A percentile compares a stretch with the other conserved stretches of the same genome.
Conservation (phyloP, 2,797 vertebrate species). For the Myiotriccus ornatus region DNA sequence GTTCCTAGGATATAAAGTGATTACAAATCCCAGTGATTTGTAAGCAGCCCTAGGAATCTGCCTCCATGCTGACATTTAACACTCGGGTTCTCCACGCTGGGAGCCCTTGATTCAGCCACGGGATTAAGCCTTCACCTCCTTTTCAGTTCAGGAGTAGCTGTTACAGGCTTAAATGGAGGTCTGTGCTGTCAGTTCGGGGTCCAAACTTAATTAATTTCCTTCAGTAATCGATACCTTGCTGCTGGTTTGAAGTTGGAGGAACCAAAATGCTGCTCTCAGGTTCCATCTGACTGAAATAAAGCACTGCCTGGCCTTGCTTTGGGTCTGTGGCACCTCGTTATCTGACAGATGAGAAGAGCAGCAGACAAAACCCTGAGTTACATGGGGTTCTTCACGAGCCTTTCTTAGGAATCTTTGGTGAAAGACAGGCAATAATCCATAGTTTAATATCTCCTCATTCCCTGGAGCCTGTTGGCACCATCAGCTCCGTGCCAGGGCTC, state of each 20-base stretch:
- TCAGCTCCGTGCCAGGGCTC: not conserved
- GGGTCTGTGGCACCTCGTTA: not conserved
- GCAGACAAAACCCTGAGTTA: not conserved
- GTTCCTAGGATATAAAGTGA: conserved; percentile 28
- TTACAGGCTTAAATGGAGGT: not conserved
- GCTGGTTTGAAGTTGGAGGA: not conserved
- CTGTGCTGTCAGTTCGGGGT: not conserved
- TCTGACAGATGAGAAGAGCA: not conserved
- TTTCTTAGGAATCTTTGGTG: not conserved
- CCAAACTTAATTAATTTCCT: not conserved
- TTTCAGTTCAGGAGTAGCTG: not conserved
- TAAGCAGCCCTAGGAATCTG: conserved; percentile 25
- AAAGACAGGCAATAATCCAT: not conserved
- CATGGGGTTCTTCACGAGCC: not conserved
- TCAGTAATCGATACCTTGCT: not conserved
- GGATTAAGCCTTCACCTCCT: conserved; percentile 14
- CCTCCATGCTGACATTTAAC: conserved; percentile 7
- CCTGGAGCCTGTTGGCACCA: not conserved
- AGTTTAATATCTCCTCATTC: not conserved
- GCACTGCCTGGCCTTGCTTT: not conserved
- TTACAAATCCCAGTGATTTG: conserved; percentile 44
- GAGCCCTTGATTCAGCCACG: not conserved
- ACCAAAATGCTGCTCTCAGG: not conserved
- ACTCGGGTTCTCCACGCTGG: not conserved
- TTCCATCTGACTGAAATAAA: not conserved